Base-by-base conservation (phyloP, 2,888 invertebrate genomes). In the Protodeltote pygarga region DNA sequence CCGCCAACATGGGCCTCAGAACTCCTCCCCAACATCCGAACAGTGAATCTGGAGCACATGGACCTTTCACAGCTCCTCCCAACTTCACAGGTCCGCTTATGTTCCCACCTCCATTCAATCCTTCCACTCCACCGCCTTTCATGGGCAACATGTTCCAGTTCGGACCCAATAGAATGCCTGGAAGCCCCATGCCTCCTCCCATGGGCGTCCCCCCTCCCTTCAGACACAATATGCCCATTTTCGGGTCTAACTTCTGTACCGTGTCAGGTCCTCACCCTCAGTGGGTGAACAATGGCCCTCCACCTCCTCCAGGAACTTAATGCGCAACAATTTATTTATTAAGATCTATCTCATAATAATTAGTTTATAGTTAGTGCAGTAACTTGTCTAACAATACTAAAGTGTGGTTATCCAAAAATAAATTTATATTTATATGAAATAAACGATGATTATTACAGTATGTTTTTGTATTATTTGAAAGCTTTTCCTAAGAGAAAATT, bases 371-470 rank as follows among this genome's bases (percentile, higher is more conserved):
- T 73, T 76, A 78, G 74, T 55, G 47, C 63, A 69, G 70, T 59
- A 57, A 67, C 70, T 75, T 79, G 78, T 83, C 81, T 85, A 82
- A 82, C 81, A 77, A 78, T 83, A 83, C 85, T 85, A 84, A 83
- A 84, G 86, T 86, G 86, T 89, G 85, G 85, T 88, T 87, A 89
- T 88, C 89, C 89, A 88, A 89, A 89, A 81, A 83, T 77, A 83
- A 82, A 87, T 83, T 75, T 87, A 87, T 90, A 90, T 89, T 89
- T 89, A 87, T 89, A 84, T 71, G 58, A 54, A 71, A 87, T 85
- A 86, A 87, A 84, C 76, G 68, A 80, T 81, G 72, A 79, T 79
- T 76, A 75, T 74, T 71, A 71, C 81, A 71, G 77, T 79, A 73
- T 64, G 64, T 61, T 63, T 48, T 19, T 38, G 13, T 32, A 49